Conservation (phyloP, 2,888 invertebrate genomes). For the Cancer borealis region DNA sequence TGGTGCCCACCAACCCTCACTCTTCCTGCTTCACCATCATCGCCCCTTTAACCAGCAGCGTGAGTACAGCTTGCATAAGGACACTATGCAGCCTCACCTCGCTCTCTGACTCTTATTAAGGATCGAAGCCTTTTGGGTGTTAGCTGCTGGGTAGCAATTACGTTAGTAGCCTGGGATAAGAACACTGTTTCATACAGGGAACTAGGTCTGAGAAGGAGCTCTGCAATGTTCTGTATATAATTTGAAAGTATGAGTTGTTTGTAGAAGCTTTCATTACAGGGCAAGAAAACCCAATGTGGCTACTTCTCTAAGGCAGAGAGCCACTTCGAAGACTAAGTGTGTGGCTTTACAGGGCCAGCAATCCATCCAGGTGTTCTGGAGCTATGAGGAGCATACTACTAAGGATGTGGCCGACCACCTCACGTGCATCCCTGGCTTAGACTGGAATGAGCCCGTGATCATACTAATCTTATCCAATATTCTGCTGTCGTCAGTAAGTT, state of each 20-base stretch:
- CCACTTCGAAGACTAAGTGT: background rate
- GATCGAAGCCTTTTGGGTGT: too few species aligned
- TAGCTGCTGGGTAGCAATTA: too few species aligned
- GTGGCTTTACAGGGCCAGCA: background rate
- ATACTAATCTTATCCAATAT: background rate
- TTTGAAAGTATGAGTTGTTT: background rate
- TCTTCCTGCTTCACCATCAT: background rate
- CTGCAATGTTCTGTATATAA: background rate
- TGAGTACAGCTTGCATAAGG: background rate
- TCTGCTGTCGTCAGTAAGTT: background rate
- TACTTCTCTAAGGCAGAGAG: background rate
- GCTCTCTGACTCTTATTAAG: too few species aligned
- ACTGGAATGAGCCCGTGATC: background rate
- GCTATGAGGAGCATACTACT: background rate
- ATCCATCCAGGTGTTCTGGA: background rate
- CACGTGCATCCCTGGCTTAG: background rate
- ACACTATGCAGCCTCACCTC: too few species aligned
- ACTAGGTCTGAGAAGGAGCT: background rate
- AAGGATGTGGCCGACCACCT: background rate
- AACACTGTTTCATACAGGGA: background rate
- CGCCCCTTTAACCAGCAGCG: background rate
- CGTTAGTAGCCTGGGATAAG: too few species aligned
- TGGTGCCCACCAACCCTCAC: background rate
- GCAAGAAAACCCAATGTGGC: background rate
- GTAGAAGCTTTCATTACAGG: background rate